Conservation (phyloP, 1,140 invertebrate genomes). For the Caenorhabditis tropicalis region DNA sequence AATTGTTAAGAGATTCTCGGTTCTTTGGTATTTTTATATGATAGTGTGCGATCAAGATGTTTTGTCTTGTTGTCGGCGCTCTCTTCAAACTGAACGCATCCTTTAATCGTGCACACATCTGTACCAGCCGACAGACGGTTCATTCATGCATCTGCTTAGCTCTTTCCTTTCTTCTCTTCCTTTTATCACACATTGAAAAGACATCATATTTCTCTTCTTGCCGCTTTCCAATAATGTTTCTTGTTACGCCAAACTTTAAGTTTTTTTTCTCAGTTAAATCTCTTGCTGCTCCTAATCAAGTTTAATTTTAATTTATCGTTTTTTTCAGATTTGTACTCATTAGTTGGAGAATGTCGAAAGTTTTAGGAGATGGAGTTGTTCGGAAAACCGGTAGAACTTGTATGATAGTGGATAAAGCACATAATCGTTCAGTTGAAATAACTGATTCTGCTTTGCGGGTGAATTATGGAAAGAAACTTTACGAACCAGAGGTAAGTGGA, state of each 20-base stretch:
- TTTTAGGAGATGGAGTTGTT: conserved; percentile 30
- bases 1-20: too few relatives aligned
- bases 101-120: background rate
- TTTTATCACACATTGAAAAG: background rate
- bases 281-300: background rate
- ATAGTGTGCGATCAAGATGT: too few relatives aligned
- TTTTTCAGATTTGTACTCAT: background rate
- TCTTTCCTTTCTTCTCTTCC: background rate
- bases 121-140: background rate
- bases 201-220: background rate
- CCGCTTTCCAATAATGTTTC: too few relatives aligned
- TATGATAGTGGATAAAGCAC: background rate
- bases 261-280: background rate
- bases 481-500: conserved; percentile 11
- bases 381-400: conserved; percentile 35
- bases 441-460: conserved; percentile 7
- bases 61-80: too few relatives aligned
- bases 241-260: background rate
- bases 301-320: background rate
- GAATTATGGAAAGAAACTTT: conserved; percentile 33
- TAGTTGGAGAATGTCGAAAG: conserved; percentile 15
- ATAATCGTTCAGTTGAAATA: conserved; percentile 5
- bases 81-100: background rate
- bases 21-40: too few relatives aligned
- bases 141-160: background rate